Evolutionary conservation across 2,113 vertebrate species (phyloP), one percentile per base, ranked within the genome.

Genomic region (Mixornis gularis): DNA sequence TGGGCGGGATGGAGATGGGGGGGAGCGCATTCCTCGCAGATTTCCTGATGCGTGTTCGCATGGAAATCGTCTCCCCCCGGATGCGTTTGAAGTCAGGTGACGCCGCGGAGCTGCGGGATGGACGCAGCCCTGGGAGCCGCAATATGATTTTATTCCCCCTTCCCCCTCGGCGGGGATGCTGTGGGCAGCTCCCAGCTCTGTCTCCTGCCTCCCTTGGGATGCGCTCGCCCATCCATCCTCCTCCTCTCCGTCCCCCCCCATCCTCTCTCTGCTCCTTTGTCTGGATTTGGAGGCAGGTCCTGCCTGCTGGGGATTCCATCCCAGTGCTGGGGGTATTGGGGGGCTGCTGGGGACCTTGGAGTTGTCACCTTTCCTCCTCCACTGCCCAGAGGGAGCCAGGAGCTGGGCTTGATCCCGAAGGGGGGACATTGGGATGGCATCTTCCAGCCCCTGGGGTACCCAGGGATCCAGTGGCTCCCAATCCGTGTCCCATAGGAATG

Each of bases 81-180:
- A n/a, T 66, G 70, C 32, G 87, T 82, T 90, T 82, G 90, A 65
- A 85, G 70, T 85, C 89, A 66, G 90, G 74, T 83, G 92, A 51
- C 53, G 30, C 52, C 18, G 30, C 13, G 6, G 89, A 34, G 88
- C 80, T 74, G 62, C 20, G 48, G 62, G 94, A 51, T 52, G 81
- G 46, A 65, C 40, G 48, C 65, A 3, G 36, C 72, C 62, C 87
- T 7, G 77, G 68, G 73, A 86, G 77, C 41, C 13, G 44, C 72
- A 6, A 16, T 21, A 14, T 11, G 30, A 38, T 91, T 91, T 49
- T 56, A 56, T 17, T 52, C 43, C 63, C 68, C 34, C 25, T 68
- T 43, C 66, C 58, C 49, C 81, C 51, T 55, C 40, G 41, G 0
- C 24, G 11, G 85, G 72, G 72, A 55, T 48, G 76, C 79, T 77